Percentiles rank a stretch among this genome's conserved stretches.
Evolutionary conservation across 1,140 invertebrate genomes (phyloP).

Genomic region (Glossosoma conforme): DNA sequence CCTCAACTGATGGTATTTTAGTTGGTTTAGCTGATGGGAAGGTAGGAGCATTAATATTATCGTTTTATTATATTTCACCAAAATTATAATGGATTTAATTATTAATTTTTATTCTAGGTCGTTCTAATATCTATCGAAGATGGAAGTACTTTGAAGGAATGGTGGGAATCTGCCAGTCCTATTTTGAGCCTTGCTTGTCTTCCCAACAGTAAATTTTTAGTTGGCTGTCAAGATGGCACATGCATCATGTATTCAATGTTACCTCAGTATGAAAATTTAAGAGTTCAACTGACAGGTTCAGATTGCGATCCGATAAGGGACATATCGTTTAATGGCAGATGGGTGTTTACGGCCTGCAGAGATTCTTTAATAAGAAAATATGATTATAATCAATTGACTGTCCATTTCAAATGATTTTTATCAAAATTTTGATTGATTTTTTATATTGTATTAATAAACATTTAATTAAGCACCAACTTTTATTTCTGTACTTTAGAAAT

Average conservation of each 20-base stretch:
- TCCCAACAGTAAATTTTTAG: constrained; percentile 42
- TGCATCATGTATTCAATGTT: constrained; percentile 46
- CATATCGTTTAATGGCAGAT: constrained; percentile 50
- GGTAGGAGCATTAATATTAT: constrained; percentile 33
- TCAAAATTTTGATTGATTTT: background rate
- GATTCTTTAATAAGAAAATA: constrained; percentile 57
- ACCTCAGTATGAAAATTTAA: constrained; percentile 36
- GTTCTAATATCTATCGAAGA: constrained; percentile 36
- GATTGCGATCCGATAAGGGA: constrained; percentile 63
- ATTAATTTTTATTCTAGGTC: constrained; percentile 34
- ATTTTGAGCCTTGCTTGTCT: constrained; percentile 40
- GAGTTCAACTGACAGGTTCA: constrained; percentile 60
- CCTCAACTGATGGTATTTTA: constrained; percentile 39
- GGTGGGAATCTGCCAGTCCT: constrained; percentile 48
- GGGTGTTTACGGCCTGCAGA: constrained; percentile 53
- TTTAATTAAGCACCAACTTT: background rate
- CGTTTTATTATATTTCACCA: background rate
- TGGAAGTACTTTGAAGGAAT: constrained; percentile 36
- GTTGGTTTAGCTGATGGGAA: constrained; percentile 52
- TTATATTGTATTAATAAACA: background rate
- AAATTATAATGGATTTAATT: background rate
- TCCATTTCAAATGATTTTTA: constrained; percentile 16
- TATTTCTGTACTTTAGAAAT: background rate
- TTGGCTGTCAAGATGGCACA: constrained; percentile 57
- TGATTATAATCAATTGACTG: constrained; percentile 17